Evolutionary conservation across 1,140 invertebrate genomes (phyloP).

Genomic region (Neuroterus valhalla): DNA sequence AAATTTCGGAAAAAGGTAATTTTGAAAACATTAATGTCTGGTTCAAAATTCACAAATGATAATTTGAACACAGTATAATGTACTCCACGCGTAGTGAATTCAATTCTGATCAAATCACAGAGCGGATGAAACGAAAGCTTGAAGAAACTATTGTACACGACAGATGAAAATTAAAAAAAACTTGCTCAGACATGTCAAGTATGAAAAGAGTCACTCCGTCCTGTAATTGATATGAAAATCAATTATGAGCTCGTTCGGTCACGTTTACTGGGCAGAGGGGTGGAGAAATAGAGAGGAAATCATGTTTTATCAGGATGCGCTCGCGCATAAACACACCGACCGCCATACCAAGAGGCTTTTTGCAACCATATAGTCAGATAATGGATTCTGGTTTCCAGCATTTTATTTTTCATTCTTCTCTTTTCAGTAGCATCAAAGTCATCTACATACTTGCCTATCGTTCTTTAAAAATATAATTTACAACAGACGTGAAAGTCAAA

Average conservation of each 20-base stretch:
- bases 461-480: neutral
- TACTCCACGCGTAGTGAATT: too few relatives aligned
- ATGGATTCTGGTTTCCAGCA: constrained; percentile 2
- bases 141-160: too few relatives aligned
- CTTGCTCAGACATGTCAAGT: too few relatives aligned
- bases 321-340: neutral
- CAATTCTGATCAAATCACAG: too few relatives aligned
- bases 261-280: neutral
- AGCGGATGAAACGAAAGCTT: too few relatives aligned
- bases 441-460: neutral
- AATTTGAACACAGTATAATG: too few relatives aligned
- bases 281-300: neutral
- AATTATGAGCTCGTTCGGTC: neutral
- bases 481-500: too few relatives aligned
- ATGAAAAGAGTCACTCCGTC: too few relatives aligned
- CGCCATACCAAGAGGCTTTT: neutral
- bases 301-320: neutral
- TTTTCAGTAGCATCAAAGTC: neutral
- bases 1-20: too few relatives aligned
- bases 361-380: neutral
- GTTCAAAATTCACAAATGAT: too few relatives aligned
- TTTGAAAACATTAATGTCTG: too few relatives aligned
- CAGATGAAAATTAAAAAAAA: too few relatives aligned
- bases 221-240: neutral
- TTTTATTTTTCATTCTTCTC: neutral